Conservation (phyloP, 1,140 invertebrate genomes). For the Holotrichia oblita region DNA sequence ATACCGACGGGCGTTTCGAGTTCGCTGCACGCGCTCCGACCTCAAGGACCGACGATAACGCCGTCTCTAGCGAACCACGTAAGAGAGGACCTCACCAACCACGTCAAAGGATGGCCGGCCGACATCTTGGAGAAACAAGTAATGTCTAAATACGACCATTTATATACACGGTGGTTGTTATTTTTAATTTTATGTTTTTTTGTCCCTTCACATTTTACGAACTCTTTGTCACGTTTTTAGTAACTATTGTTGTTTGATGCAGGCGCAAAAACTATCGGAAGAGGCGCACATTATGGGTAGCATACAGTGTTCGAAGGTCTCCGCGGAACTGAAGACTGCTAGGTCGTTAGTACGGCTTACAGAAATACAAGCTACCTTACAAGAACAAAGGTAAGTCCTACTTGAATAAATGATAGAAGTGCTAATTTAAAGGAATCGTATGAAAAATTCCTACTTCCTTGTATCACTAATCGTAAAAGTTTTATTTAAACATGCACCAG, state of each 20-base stretch:
- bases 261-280: conserved; percentile 87
- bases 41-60: conserved; percentile 70
- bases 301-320: conserved; percentile 91
- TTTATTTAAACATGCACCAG: too few species aligned
- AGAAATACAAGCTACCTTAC: conserved; percentile 95
- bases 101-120: conserved; percentile 92
- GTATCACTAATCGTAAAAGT: too few species aligned
- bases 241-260: conserved; percentile 48
- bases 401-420: not conserved
- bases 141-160: conserved; percentile 44
- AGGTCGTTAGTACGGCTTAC: conserved; percentile 92
- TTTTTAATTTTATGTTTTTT: too few species aligned
- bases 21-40: conserved; percentile 60
- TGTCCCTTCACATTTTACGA: conserved; percentile 7
- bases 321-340: conserved; percentile 93
- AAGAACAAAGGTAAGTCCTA: conserved; percentile 92
- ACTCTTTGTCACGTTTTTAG: not conserved
- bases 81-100: conserved; percentile 87
- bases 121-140: conserved; percentile 95
- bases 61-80: conserved; percentile 92
- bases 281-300: conserved; percentile 86
- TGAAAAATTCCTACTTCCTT: too few species aligned
- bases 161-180: too few species aligned
- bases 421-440: not conserved
- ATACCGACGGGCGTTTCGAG: conserved; percentile 55